phyloP scores from a whole-genome alignment of 2,113 vertebrate genomes.

The Microcebus griseorufus region DNA sequence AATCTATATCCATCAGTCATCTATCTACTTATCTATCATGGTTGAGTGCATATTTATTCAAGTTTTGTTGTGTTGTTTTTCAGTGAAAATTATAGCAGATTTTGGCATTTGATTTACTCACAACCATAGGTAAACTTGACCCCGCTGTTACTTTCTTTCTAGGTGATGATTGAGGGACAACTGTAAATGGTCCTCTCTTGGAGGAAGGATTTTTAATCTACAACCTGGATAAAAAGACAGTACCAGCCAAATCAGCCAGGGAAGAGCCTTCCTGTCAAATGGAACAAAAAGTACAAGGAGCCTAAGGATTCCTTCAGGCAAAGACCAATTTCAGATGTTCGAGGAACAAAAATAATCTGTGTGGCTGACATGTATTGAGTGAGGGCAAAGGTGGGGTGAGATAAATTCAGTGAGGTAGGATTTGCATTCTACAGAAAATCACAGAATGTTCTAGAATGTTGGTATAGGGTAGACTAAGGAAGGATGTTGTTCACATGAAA shows the following conservation, averaged over 20 bases:
- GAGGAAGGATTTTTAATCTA: background rate
- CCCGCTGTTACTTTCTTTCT: background rate
- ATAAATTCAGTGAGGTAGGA: background rate
- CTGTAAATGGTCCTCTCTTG: background rate
- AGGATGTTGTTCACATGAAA: background rate
- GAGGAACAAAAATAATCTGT: background rate
- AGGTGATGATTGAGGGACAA: background rate
- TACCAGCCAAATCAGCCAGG: background rate
- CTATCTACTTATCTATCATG: background rate
- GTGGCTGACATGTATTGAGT: background rate
- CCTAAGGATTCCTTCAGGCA: background rate
- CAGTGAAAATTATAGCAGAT: background rate
- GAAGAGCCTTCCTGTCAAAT: background rate
- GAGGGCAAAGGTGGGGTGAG: background rate
- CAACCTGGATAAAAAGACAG: background rate
- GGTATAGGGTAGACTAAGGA: background rate
- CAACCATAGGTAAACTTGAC: background rate
- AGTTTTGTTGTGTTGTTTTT: background rate
- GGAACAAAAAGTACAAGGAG: background rate
- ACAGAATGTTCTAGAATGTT: conserved; percentile 36
- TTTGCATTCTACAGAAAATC: background rate
- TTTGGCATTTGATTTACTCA: conserved; percentile 31
- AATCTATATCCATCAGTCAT: background rate
- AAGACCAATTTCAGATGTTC: background rate
- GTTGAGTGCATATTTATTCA: background rate